Evolutionary conservation across 1,140 invertebrate genomes (phyloP), one percentile per base, ranked within the genome.

Genomic region (Samia ricini): DNA sequence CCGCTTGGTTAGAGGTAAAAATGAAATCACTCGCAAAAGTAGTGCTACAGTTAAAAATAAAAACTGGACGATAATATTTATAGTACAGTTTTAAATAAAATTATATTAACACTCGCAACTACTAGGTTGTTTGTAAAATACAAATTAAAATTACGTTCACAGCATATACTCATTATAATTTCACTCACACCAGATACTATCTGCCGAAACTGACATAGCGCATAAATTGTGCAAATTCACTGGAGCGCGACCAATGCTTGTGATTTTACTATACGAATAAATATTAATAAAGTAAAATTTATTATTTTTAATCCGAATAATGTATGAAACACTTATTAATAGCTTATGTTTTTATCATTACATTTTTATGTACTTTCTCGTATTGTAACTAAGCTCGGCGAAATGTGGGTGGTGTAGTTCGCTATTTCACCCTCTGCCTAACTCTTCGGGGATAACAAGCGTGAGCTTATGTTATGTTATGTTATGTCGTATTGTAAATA

Each of bases 141-240:
- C 12, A 42, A 42, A 15, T 42, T 42, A 42, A 42, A 42, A 42
- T 4, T 42, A 12, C 8, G n/a, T 12, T 42, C 33, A 42, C 51
- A 52, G 7, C 22, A 20, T 20, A 22, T 15, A 52, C 51, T 76
- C 67, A 77, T 68, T 64, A 68, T 62, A 54, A 69, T 75, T 74
- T 67, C 70, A 69, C 67, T 66, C 60, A 60, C 68, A 71, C 68
- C 56, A 60, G 61, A 59, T 61, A 57, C 61, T 62, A 60, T 63
- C 66, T 51, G 56, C 48, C 65, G 61, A 70, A 70, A 64, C 61
- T 64, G 62, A 61, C 62, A 58, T 49, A 61, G 59, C 59, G 42
- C 24, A 61, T 68, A 61, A 61, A 68, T 64, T 68, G 52, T 68
- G 33, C 59, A 51, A 62, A 63, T 56, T 63, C 61, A 63, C 24